Evolutionary conservation across 2,888 invertebrate genomes (phyloP).

Genomic region (Plebejus anna): DNA sequence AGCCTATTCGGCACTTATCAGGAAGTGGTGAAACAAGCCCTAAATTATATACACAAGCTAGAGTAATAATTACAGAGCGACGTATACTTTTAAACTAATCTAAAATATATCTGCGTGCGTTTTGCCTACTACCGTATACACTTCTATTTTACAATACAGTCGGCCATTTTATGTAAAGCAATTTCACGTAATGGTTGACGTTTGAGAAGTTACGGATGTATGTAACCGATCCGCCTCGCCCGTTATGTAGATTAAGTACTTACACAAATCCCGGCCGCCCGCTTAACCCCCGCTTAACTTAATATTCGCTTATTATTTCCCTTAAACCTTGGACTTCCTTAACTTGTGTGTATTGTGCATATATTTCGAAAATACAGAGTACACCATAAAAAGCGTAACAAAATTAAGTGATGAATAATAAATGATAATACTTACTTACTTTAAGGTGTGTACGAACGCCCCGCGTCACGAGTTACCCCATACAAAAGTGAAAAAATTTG

Average conservation of each 20-base stretch:
- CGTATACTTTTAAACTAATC: too few species aligned
- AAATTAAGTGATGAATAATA: too few species aligned
- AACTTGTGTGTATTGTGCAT: not conserved
- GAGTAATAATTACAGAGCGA: too few species aligned
- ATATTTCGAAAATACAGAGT: too few species aligned
- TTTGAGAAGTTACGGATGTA: slow-evolving; percentile 26
- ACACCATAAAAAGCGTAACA: too few species aligned
- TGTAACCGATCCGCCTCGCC: slow-evolving; percentile 32
- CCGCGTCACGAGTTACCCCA: too few species aligned
- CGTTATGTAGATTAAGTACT: slow-evolving; percentile 61
- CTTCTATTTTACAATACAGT: not conserved
- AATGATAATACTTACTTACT: too few species aligned
- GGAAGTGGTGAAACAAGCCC: too few species aligned
- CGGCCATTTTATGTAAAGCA: not conserved
- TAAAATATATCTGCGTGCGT: not conserved
- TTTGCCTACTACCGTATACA: not conserved
- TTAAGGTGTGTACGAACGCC: too few species aligned
- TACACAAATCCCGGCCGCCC: slow-evolving; percentile 21
- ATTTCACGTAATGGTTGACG: slow-evolving; percentile 13
- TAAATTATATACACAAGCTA: too few species aligned
- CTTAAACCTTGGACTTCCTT: not conserved
- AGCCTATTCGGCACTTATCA: too few species aligned
- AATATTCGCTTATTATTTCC: slow-evolving; percentile 4
- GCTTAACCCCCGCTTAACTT: slow-evolving; percentile 9
- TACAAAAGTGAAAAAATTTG: too few species aligned